Evolutionary conservation across 2,113 vertebrate genomes (phyloP), one percentile per base, ranked within the genome.

Genomic region (Paramisgurnus dabryanus): DNA sequence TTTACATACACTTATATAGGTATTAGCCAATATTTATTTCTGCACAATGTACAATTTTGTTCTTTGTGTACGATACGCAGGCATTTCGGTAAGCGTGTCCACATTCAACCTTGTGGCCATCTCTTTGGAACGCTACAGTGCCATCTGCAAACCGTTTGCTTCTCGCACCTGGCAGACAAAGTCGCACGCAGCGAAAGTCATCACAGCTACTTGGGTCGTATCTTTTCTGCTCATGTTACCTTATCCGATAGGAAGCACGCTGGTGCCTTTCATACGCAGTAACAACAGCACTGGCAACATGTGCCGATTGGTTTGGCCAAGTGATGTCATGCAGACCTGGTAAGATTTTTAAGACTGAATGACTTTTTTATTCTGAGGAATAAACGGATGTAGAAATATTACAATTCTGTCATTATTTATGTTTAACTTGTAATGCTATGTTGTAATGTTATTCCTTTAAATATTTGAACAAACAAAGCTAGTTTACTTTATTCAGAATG

Each of bases 71-170:
- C 61, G 63, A 72, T 58, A 27, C 71, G 18, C 77, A 99, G 98
- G 97, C 73, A 92, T 98, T 53, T 98, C 97, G 0, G 97, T 99
- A 17, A 98, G 96, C 0, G 95, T 99, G 0, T 99, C 97, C 22
- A 99, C 98, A 0, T 99, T 98, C 87, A 99, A 95, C 89, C 91
- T 99, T 86, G 95, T 99, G 45, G 97, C 98, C 84, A 98, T 99
- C 78, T 98, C 98, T 57, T 87, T 99, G 89, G 97, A 99, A 91
- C 93, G 98, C 64, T 99, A 99, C 65, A 95, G 97, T 6, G 98
- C 98, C 64, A 99, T 99, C 53, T 99, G 98, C 91, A 98, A 96
- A 88, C 98, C 98, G 0, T 86, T 99, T 49, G 95, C 95, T 80
- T 99, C 98, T 63, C 91, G 96, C 9, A 91, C 94, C 40, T 99